Base-by-base conservation (phyloP, 2,888 invertebrate species). In the Euzophera pinguis region DNA sequence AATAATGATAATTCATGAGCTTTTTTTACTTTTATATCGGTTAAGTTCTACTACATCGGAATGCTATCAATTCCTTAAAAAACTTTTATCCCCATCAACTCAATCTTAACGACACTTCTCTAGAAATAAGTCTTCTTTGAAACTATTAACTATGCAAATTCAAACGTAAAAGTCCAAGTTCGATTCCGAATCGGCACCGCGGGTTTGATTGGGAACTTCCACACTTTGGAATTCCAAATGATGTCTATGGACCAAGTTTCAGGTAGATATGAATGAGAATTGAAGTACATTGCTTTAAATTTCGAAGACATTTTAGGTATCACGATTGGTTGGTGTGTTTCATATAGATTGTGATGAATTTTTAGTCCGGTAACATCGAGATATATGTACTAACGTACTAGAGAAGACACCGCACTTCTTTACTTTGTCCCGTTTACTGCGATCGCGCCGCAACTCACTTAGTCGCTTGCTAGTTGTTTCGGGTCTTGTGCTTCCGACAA, bases 191-290 rank as follows among this genome's bases (percentile, higher is more conserved):
- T 27, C 52, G 53, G 57, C 53, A 32, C 37, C 29, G 53, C 49
- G 42, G 52, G 53, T 59, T 54, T 59, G 57, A 61, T 63, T 57
- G 59, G 61, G 59, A 63, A 59, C 60, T 58, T 60, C 56, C 60
- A 57, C 51, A 54, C 57, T 58, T 60, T 53, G 34, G 56, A 54
- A 61, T 58, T 56, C 35, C 50, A 48, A 60, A 61, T 57, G 56
- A 60, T 53, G 58, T 47, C 34, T 45, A 58, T 58, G 55, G 56
- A 47, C 34, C 49, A 62, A 61, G 38, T 58, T 54, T 45, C 32
- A 34, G 39, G 39, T 45, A 16, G 29, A 32, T 49, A 49, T 49
- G 35, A 42, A 32, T 50, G 37, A 48, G 45, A 34, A 16, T 45
- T 45, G 5, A 45, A 45, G 45, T 45, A 17, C 22, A 1, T 17